Percentiles rank a stretch among this genome's conserved stretches.
phyloP scores from a whole-genome alignment of 2,888 invertebrate genomes.

The Lasioglossum morio region DNA sequence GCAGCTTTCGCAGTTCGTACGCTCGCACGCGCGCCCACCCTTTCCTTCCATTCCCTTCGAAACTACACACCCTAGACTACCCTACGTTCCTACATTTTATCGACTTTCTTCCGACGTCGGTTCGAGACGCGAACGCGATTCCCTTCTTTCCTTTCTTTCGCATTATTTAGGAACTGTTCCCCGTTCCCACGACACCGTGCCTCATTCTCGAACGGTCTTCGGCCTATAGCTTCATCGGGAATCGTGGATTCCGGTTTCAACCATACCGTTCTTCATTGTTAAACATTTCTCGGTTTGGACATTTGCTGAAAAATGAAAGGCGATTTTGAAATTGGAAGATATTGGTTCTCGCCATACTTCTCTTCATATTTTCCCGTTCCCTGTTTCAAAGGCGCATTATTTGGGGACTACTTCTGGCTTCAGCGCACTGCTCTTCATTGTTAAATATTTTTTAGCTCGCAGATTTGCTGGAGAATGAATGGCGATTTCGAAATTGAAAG shows the following conservation, averaged over 20 bases:
- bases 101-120: constrained; percentile 63
- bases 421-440: background rate
- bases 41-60: constrained; percentile 60
- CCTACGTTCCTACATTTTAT: constrained; percentile 61
- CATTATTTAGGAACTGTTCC: background rate
- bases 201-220: background rate
- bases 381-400: background rate
- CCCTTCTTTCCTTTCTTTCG: constrained; percentile 9
- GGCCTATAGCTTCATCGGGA: background rate
- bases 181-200: background rate
- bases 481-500: background rate
- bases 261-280: background rate
- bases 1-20: constrained; percentile 60
- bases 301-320: background rate
- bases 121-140: constrained; percentile 57
- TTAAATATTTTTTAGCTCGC: background rate
- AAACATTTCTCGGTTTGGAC: background rate
- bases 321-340: background rate
- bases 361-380: background rate
- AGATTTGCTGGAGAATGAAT: background rate
- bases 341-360: background rate
- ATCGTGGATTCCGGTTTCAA: background rate
- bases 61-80: background rate
- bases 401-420: background rate
- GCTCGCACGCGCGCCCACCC: constrained; percentile 65